Percentiles rank a stretch among this genome's conserved stretches.
phyloP scores from a whole-genome alignment of 2,797 vertebrate species.

The Sebastes kiyomatsui region DNA sequence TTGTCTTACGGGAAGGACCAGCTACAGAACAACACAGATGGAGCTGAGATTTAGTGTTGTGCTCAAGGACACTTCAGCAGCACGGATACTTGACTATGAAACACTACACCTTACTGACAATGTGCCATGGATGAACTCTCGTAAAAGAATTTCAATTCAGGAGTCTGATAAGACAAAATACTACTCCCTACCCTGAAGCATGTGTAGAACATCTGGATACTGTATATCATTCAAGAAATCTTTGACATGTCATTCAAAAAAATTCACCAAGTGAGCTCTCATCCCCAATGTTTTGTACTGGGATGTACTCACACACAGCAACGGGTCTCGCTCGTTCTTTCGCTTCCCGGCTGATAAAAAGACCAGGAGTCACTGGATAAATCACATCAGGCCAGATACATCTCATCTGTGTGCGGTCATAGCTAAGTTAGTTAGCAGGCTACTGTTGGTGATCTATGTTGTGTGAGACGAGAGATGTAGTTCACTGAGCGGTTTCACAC shows the following conservation, averaged over 20 bases:
- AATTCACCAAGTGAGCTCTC: background rate
- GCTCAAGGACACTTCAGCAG: conserved; percentile 9
- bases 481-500: too few species aligned
- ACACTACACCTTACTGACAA: background rate
- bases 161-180: background rate
- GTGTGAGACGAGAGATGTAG: too few species aligned
- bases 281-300: background rate
- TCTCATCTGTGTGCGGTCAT: too few species aligned
- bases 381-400: too few species aligned
- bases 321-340: too few species aligned
- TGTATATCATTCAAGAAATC: background rate
- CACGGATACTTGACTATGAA: background rate
- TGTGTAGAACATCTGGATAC: background rate
- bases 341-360: too few species aligned
- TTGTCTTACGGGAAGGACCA: background rate
- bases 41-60: conserved; percentile 1
- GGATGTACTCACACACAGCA: background rate
- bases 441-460: too few species aligned
- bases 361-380: too few species aligned
- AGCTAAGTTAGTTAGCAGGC: too few species aligned
- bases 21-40: background rate
- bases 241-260: background rate
- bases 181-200: background rate
- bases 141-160: background rate
- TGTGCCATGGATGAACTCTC: background rate